Base-by-base conservation (phyloP, 2,113 vertebrate genomes). In the Malurus alboscapulatus region DNA sequence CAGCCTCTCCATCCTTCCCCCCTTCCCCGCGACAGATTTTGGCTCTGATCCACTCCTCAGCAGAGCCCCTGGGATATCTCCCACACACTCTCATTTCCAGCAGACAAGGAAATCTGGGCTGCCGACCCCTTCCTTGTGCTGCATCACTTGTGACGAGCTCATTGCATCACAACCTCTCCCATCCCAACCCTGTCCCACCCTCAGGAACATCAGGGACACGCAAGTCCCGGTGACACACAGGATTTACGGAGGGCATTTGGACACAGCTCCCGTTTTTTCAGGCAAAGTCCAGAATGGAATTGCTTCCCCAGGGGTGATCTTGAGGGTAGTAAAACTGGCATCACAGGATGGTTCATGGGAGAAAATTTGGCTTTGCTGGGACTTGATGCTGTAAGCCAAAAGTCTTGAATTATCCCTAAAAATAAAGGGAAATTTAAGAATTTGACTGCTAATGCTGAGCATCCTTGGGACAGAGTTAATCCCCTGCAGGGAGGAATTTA, bases 111-210 rank as follows among this genome's bases (percentile, higher is more conserved):
- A 90, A 72, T 62, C 51, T 25, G 1, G 38, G 4, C 20, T 16
- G n/a, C 8, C 0, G 0, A 13, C 12, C 66, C 21, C n/a, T 14
- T 5, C 45, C 51, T 38, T 5, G 1, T 3, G 0, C 5, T 2
- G 0, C 67, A 8, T 20, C 73, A 1, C 12, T 3, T 21, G 0
- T 9, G 10, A 54, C 1, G 2, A 10, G 22, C 7, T 16, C 2
- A 0, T 87, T 67, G 48, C 45, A 67, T 36, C 22, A 0, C 3
- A 0, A 63, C 63, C 53, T 51, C 83, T 76, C 83, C 90, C 68
- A 0, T 20, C 34, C 48, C 1, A 1, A 2, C 16, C 48, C 54
- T 3, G 26, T 42, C 40, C 36, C 73, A 14, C 16, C 53, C 51
- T 10, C 14, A 3, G 20, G 16, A 34, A 10, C 58, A 16, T 1